These are phyloP conservation scores for Leptura quadrifasciata DNA, from an alignment of 2,888 invertebrate genomes.

Conservation along the genomic window DNA sequence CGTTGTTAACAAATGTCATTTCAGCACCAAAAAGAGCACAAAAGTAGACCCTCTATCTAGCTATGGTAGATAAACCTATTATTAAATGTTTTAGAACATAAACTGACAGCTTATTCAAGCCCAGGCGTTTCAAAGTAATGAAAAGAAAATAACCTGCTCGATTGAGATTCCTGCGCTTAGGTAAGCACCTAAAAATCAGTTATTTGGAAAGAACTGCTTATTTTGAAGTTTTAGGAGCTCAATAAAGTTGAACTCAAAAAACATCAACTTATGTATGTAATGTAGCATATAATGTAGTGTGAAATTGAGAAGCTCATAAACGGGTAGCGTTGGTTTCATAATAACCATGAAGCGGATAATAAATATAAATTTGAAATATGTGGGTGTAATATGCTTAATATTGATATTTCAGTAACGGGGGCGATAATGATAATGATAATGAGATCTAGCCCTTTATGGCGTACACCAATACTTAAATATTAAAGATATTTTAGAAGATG, in stretches of 20 bases:
- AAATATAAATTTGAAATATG: slow-evolving; percentile 13
- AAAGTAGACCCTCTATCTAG: no score
- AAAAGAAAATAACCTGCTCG: neutral
- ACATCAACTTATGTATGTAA: neutral
- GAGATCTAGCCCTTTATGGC: neutral
- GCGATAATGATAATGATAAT: neutral
- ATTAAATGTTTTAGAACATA: neutral
- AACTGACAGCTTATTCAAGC: neutral
- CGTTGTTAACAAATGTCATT: no score
- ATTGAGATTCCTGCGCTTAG: neutral
- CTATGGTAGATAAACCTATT: neutral
- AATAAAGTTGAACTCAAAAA: slow-evolving; percentile 5
- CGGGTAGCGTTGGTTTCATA: slow-evolving; percentile 1
- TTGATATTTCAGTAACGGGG: neutral
- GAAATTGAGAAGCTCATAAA: slow-evolving; percentile 21
- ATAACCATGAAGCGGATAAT: slow-evolving; percentile 11
- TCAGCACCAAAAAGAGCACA: no score
- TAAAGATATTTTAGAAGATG: neutral
- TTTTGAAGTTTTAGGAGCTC: neutral
- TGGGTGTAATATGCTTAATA: neutral
- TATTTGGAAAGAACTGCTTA: neutral
- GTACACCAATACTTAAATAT: neutral
- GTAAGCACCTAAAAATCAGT: neutral
- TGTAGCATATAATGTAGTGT: slow-evolving; percentile 9
- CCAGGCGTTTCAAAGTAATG: neutral